Conservation (phyloP, 2,797 vertebrate genomes). For the Arctocebus calabarensis region DNA sequence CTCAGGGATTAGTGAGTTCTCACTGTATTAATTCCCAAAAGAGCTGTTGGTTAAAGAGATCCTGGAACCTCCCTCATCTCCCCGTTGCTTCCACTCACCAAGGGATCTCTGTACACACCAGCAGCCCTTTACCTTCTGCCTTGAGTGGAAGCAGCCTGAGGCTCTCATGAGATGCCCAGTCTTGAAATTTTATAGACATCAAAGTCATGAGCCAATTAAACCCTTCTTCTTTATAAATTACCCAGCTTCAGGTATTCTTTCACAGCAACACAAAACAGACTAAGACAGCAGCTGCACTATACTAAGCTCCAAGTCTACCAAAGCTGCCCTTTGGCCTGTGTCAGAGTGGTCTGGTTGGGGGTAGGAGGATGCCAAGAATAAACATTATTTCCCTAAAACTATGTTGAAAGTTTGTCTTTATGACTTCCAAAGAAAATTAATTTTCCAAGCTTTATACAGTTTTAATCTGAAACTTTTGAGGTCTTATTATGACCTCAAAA, state of each 20-base stretch:
- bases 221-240: no score
- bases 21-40: background rate
- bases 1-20: no score
- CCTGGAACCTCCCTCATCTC: background rate
- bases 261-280: background rate
- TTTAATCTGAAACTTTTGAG: background rate
- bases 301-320: background rate
- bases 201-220: no score
- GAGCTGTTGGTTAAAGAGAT: background rate
- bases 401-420: background rate
- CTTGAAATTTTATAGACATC: no score
- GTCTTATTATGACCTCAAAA: background rate
- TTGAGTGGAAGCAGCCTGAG: background rate
- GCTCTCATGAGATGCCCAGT: no score
- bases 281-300: background rate
- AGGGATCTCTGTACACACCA: background rate
- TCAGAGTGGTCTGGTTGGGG: background rate
- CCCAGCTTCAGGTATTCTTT: no score
- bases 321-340: background rate
- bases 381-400: background rate
- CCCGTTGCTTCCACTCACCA: background rate
- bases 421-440: background rate
- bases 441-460: background rate
- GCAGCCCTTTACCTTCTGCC: background rate
- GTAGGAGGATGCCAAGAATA: background rate